Percentiles rank a stretch among this genome's conserved stretches.
Conservation (phyloP, 2,797 vertebrate species). For the Vespertilio murinus region DNA sequence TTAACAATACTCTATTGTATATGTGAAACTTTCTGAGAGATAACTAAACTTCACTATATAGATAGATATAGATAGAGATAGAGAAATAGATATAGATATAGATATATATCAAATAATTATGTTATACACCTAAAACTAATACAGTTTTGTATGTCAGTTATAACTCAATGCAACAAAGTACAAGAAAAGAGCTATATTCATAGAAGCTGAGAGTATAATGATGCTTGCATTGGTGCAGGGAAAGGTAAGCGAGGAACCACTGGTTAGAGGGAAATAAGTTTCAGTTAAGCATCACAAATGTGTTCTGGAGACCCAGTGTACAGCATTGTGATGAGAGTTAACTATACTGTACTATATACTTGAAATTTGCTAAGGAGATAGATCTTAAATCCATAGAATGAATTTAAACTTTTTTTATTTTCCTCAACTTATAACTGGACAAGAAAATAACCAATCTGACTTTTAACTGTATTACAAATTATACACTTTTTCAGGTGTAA, state of each 20-base stretch:
- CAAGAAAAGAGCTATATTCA: background rate
- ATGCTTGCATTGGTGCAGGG: background rate
- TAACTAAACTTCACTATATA: background rate
- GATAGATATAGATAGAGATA: too few relatives aligned
- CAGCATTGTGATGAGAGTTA: background rate
- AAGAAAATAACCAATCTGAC: background rate
- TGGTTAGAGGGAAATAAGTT: background rate
- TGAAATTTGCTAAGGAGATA: background rate
- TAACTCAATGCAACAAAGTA: background rate
- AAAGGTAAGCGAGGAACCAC: too few relatives aligned
- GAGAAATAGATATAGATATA: too few relatives aligned
- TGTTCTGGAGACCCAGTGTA: background rate
- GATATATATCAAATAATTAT: background rate
- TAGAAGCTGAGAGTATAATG: background rate
- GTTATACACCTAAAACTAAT: background rate
- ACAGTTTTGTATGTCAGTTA: background rate
- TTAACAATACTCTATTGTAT: background rate
- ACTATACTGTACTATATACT: background rate
- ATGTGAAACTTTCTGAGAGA: background rate
- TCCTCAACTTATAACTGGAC: slow-evolving; percentile 11
- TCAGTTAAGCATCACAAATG: background rate
- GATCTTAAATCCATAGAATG: background rate
- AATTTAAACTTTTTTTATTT: slow-evolving; percentile 16
- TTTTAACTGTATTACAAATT: slow-evolving; percentile 37
- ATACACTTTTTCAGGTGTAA: slow-evolving; percentile 38